Percentiles rank a stretch among this genome's conserved stretches.
Evolutionary conservation across 1,140 invertebrate genomes (phyloP).

Genomic region (Aphelenchoides fujianensis): DNA sequence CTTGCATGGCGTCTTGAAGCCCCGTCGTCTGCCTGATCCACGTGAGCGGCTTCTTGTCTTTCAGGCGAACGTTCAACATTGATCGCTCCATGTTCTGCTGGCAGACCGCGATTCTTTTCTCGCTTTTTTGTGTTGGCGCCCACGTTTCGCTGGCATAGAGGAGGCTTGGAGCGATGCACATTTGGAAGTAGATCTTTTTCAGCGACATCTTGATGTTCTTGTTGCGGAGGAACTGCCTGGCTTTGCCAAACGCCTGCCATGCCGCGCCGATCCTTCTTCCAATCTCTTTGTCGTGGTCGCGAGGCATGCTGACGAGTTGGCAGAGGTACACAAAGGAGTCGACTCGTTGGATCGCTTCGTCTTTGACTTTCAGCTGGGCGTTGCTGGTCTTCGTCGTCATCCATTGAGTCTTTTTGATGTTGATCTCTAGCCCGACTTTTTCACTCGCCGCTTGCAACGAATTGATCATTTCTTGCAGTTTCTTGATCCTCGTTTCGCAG

Average conservation of each 20-base stretch:
- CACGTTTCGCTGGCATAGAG: conserved; percentile 19
- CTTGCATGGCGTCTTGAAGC: not conserved
- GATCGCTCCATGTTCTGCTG: not conserved
- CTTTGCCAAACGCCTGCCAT: conserved; percentile 2
- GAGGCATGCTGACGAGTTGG: not conserved
- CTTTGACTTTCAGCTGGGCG: no score
- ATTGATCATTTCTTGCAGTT: not conserved
- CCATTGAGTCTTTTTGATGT: conserved; percentile 11
- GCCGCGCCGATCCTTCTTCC: conserved; percentile 5
- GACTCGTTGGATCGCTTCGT: not conserved
- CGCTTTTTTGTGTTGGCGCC: conserved; percentile 16
- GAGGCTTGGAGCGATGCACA: not conserved
- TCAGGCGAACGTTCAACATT: not conserved
- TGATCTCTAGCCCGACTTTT: conserved; percentile 19
- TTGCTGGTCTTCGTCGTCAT: no score
- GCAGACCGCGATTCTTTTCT: not conserved
- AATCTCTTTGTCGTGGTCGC: conserved; percentile 2
- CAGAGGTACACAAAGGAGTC: not conserved
- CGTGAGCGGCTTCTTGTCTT: not conserved
- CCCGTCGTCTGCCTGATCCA: not conserved
- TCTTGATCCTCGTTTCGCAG: not conserved
- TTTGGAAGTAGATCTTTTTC: conserved; percentile 2
- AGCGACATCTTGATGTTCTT: not conserved
- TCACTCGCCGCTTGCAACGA: not conserved
- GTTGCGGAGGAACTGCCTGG: not conserved